Percentiles rank a stretch among this genome's conserved stretches.
These are phyloP conservation scores for Porites lutea DNA, from an alignment of 64 coral and sea anemone genomes.

Conservation along the genomic window DNA sequence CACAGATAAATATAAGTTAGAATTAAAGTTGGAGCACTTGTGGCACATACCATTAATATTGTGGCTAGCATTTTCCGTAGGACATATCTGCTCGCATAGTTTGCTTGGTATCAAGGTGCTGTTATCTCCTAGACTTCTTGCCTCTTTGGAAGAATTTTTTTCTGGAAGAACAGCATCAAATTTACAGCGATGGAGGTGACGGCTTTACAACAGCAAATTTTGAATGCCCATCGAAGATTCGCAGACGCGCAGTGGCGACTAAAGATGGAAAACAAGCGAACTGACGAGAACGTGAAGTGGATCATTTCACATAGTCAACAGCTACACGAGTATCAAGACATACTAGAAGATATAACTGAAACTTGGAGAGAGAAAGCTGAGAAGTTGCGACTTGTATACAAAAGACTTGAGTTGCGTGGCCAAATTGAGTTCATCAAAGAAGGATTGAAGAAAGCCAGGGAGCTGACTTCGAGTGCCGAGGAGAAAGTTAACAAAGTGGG, in stretches of 20 bases:
- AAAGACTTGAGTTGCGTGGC: background rate
- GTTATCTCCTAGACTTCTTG: background rate
- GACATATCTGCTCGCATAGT: background rate
- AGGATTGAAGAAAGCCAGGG: conserved; percentile 14
- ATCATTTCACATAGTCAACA: conserved; percentile 1
- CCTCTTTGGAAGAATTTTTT: background rate
- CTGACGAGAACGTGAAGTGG: background rate
- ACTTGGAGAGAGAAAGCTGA: background rate
- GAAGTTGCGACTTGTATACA: conserved; percentile 23
- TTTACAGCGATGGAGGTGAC: background rate
- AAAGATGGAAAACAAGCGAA: background rate
- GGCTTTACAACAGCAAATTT: background rate
- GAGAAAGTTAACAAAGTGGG: background rate
- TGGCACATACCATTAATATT: background rate
- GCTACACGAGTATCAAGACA: conserved; percentile 4
- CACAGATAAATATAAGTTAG: background rate
- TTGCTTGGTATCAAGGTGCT: background rate
- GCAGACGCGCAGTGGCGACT: background rate
- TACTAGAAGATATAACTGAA: background rate
- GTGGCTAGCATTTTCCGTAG: background rate
- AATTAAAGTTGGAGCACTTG: background rate
- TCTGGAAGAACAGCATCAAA: background rate
- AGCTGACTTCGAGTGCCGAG: conserved; percentile 15
- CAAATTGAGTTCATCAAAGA: conserved; percentile 12
- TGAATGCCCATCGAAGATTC: conserved; percentile 17